Base-by-base conservation (phyloP, 2,888 invertebrate species). In the Leuctra nigra region DNA sequence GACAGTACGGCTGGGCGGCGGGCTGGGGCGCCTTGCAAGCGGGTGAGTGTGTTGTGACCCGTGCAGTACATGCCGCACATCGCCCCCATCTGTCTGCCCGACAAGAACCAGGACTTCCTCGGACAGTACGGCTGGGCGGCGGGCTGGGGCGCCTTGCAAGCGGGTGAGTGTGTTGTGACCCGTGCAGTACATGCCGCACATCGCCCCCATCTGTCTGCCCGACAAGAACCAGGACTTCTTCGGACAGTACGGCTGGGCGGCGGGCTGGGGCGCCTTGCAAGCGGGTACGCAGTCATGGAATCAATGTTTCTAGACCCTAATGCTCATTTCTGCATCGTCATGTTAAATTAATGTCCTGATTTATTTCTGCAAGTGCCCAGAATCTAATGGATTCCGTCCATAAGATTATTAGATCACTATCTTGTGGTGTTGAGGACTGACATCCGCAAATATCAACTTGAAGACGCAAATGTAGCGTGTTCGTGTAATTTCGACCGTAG, bases 101-200 rank as follows among this genome's bases (percentile, higher is more conserved):
- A 91, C 63, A 88, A 91, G 66, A 91, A 90, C 47, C 87, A 91
- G 44, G 91, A 89, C 70, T 93, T 91, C 74, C 77, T 91, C 47
- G 93, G 93, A 1, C 90, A 91, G 70, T 91, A 87, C 65, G 93
- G 91, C 23, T 91, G 92, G 83, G 92, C 91, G 4, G 92, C 92
- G 0, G 92, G 93, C 22, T 94, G 94, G 94, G 94, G 93, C 13
- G 93, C 93, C 0, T 74, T 93, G 7, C 77, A 80, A 70, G 77
- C 80, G 64, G 79, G 80, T 79, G 69, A 63, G 64, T 58, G n/a
- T n/a, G n/a, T n/a, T n/a, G n/a, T n/a, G n/a, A n/a, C 86, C 87
- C 48, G 92, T 93, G n/a, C 90, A 91, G 68, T 89, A 60, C 48
- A 67, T 70, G 59, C 67, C 67, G n/a, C 66, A 67, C 50, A 70